phyloP scores from a whole-genome alignment of 2,888 invertebrate genomes.

The Atethmia centrago region DNA sequence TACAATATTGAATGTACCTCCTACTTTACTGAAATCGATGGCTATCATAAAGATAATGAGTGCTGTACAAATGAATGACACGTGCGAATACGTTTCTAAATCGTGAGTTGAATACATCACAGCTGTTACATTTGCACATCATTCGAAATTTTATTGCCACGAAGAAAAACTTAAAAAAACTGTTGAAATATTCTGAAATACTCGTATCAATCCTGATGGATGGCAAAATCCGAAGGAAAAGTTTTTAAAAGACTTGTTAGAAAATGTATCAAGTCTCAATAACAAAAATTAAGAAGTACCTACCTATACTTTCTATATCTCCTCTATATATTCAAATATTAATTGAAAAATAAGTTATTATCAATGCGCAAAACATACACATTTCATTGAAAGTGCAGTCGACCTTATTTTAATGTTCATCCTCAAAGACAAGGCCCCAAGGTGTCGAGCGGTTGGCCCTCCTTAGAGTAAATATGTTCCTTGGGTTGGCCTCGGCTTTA shows the following conservation, averaged over 20 bases:
- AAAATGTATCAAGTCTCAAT: not conserved
- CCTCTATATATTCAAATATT: too few species aligned
- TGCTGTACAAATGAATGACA: slow-evolving; percentile 15
- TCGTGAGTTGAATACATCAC: slow-evolving; percentile 35
- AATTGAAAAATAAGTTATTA: not conserved
- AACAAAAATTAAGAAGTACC: not conserved
- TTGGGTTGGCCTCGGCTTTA: slow-evolving; percentile 74
- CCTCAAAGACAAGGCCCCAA: slow-evolving; percentile 69
- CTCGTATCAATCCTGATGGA: not conserved
- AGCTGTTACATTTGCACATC: not conserved
- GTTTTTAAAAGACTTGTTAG: not conserved
- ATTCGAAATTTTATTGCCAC: not conserved
- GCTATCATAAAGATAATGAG: slow-evolving; percentile 29
- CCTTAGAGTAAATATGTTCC: too few species aligned
- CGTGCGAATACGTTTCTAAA: slow-evolving; percentile 9
- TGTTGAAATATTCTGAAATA: not conserved
- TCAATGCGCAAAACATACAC: slow-evolving; percentile 1
- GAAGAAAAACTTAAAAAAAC: not conserved
- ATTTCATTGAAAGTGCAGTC: slow-evolving; percentile 49
- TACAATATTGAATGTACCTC: slow-evolving; percentile 12
- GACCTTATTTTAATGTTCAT: slow-evolving; percentile 66
- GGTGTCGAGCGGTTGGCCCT: slow-evolving; percentile 71
- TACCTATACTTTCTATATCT: too few species aligned
- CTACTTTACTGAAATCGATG: slow-evolving; percentile 26
- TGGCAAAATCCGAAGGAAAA: not conserved